A percentile compares a stretch with the other conserved stretches of the same genome.
Conservation (phyloP, 2,888 invertebrate species). For the Dicyrtoma fusca region DNA sequence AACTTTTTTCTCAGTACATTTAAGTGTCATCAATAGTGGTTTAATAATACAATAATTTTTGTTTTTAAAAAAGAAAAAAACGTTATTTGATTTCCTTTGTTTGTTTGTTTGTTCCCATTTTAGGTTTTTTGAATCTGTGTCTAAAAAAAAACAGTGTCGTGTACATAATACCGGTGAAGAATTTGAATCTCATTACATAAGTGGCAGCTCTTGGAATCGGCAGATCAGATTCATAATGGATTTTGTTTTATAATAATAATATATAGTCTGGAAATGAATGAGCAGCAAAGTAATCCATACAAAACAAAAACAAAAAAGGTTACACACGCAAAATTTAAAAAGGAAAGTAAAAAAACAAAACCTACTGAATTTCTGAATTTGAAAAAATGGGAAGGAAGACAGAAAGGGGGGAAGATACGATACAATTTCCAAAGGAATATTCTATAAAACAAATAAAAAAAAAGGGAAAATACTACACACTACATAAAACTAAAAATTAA, state of each 20-base stretch:
- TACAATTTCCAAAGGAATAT: slow-evolving; percentile 4
- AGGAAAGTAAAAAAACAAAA: background rate
- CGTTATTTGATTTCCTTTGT: slow-evolving; percentile 10
- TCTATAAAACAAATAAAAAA: slow-evolving; percentile 18
- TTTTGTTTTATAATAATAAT: background rate
- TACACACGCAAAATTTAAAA: background rate
- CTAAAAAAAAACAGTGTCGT: slow-evolving; percentile 15
- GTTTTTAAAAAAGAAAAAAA: too few species aligned
- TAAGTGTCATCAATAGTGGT: too few species aligned
- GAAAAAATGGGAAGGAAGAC: slow-evolving; percentile 2
- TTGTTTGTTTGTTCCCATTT: slow-evolving; percentile 4
- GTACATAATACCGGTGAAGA: slow-evolving; percentile 6
- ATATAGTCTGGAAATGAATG: background rate
- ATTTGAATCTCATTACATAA: slow-evolving; percentile 27
- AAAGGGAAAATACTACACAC: slow-evolving; percentile 29
- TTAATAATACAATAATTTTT: too few species aligned
- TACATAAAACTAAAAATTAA: slow-evolving; percentile 46
- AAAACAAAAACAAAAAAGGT: slow-evolving; percentile 4
- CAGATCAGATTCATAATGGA: background rate
- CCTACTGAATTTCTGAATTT: background rate
- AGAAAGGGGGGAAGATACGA: background rate
- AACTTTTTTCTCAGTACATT: too few species aligned
- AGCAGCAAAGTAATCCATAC: too few species aligned
- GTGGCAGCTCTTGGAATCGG: slow-evolving; percentile 10
- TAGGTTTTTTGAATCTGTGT: slow-evolving; percentile 30